Evolutionary conservation across 2,797 vertebrate genomes (phyloP).

Genomic region (Trematomus bernacchii): DNA sequence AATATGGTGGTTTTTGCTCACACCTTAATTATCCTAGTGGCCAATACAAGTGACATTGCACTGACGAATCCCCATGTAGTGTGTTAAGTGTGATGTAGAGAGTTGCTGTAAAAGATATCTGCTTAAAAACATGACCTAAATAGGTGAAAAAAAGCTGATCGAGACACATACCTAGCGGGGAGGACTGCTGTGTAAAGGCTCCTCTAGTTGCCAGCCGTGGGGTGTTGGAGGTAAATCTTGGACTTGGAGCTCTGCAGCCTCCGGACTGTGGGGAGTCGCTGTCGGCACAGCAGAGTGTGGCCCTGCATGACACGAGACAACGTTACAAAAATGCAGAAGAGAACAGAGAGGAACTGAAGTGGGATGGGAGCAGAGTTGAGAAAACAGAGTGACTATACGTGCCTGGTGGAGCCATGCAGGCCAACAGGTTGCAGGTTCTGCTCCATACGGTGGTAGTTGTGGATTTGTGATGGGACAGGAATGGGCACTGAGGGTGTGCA

Average conservation of each 20-base stretch:
- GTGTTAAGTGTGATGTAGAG: conserved; percentile 4
- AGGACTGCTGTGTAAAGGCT: conserved; percentile 86
- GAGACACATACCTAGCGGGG: conserved; percentile 86
- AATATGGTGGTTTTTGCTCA: neutral
- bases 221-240: conserved; percentile 65
- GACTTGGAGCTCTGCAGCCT: conserved; percentile 77
- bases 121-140: conserved; percentile 5
- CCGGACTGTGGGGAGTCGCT: conserved; percentile 82
- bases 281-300: conserved; percentile 77
- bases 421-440: conserved; percentile 90
- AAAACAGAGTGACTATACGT: conserved; percentile 41
- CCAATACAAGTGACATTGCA: conserved; percentile 2
- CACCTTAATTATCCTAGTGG: neutral
- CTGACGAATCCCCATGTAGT: conserved; percentile 6
- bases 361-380: neutral
- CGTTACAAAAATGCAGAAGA: conserved; percentile 17
- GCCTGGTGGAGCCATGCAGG: conserved; percentile 85
- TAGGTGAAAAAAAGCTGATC: conserved; percentile 2
- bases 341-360: neutral
- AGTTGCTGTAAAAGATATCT: neutral
- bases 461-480: conserved; percentile 95
- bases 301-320: conserved; percentile 77
- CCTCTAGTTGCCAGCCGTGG: conserved; percentile 84
- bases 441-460: conserved; percentile 94
- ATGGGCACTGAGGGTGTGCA: conserved; percentile 91